phyloP scores from a whole-genome alignment of 2,888 invertebrate genomes.

The Gibbula magus region DNA sequence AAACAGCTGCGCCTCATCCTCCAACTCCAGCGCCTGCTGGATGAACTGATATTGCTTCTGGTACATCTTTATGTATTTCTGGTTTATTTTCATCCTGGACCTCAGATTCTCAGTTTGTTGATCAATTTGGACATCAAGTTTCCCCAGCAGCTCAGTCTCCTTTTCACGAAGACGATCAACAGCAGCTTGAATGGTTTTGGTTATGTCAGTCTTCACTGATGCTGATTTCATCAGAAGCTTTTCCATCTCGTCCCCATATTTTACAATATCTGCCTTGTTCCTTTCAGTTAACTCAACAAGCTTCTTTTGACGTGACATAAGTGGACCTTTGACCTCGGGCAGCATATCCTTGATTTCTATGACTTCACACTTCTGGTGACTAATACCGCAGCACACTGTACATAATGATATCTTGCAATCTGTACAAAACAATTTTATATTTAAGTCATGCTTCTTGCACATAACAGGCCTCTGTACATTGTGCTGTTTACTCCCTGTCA shows the following conservation, averaged over 20 bases:
- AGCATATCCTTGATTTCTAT: background rate
- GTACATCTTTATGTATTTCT: background rate
- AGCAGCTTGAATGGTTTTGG: background rate
- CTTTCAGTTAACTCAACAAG: background rate
- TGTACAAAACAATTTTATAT: background rate
- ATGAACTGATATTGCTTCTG: too few relatives aligned
- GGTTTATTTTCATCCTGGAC: background rate
- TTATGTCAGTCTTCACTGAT: background rate
- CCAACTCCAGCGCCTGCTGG: background rate
- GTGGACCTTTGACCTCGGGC: background rate
- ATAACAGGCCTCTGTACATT: background rate
- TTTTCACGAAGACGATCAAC: background rate
- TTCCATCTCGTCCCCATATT: background rate
- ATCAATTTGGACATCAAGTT: background rate
- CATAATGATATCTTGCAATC: background rate
- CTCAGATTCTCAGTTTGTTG: background rate
- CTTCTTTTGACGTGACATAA: background rate
- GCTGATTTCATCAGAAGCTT: background rate
- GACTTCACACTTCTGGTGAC: background rate
- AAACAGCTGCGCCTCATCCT: background rate
- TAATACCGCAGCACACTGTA: background rate
- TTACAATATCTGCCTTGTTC: background rate
- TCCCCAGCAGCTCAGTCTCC: background rate
- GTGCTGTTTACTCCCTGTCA: background rate
- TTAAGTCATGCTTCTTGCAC: too few relatives aligned